These are phyloP conservation scores for Diaperis boleti DNA, from an alignment of 2,888 invertebrate species.

Conservation along the genomic window DNA sequence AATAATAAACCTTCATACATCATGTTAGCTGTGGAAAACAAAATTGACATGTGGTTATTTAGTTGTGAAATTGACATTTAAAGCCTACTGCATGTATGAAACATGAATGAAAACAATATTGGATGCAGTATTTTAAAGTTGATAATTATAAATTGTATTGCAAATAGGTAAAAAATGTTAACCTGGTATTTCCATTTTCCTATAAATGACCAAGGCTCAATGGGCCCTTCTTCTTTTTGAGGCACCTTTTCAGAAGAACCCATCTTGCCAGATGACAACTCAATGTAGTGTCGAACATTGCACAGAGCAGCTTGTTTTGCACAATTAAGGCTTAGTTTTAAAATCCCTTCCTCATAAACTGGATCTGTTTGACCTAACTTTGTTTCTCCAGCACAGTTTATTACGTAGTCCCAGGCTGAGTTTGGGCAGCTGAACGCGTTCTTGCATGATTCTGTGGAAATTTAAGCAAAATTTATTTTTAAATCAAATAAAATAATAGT, in stretches of 20 bases:
- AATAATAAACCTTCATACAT: too few relatives aligned
- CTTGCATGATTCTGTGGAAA: conserved; percentile 80
- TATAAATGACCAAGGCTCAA: conserved; percentile 88
- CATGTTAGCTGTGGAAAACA: too few relatives aligned
- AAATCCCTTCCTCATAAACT: conserved; percentile 91
- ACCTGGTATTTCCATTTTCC: conserved; percentile 83
- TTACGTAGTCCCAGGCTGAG: conserved; percentile 79
- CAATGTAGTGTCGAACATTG: conserved; percentile 79
- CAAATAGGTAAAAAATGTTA: too few relatives aligned
- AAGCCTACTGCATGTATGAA: too few relatives aligned
- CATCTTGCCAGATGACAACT: conserved; percentile 88
- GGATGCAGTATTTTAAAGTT: too few relatives aligned
- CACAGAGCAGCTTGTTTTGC: conserved; percentile 80
- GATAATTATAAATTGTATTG: too few relatives aligned
- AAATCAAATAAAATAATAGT: background rate
- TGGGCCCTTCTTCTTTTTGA: conserved; percentile 80
- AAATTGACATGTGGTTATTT: too few relatives aligned
- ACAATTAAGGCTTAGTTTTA: conserved; percentile 86
- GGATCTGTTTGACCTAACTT: conserved; percentile 89
- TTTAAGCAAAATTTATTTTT: conserved; percentile 44
- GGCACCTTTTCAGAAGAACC: conserved; percentile 83
- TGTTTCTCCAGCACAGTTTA: conserved; percentile 94
- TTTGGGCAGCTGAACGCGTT: conserved; percentile 77
- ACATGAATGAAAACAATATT: too few relatives aligned
- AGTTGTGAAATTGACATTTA: too few relatives aligned